Evolutionary conservation across 1,140 invertebrate genomes (phyloP).

Genomic region (Bombus waltoni): DNA sequence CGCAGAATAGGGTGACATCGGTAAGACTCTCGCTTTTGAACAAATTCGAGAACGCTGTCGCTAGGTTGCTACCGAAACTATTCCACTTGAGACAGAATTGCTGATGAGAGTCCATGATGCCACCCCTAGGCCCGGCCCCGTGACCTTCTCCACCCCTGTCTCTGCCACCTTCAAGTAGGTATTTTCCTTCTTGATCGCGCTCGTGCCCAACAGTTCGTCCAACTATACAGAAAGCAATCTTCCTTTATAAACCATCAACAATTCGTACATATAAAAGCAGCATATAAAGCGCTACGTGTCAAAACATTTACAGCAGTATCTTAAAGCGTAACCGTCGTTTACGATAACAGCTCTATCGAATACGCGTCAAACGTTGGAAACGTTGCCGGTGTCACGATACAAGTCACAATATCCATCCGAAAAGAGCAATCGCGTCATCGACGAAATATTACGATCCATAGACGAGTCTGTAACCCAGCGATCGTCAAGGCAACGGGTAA

Average conservation of each 20-base stretch:
- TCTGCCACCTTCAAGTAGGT: slow-evolving; percentile 74
- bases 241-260: background rate
- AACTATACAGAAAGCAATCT: slow-evolving; percentile 69
- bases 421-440: background rate
- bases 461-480: background rate
- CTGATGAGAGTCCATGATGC: slow-evolving; percentile 91
- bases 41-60: slow-evolving; percentile 93
- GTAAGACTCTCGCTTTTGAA: slow-evolving; percentile 95
- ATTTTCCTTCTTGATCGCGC: slow-evolving; percentile 77
- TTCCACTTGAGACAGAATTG: slow-evolving; percentile 96
- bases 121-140: slow-evolving; percentile 77
- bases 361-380: background rate
- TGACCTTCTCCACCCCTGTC: slow-evolving; percentile 78
- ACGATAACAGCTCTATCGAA: background rate
- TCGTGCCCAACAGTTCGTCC: slow-evolving; percentile 79
- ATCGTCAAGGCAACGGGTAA: background rate
- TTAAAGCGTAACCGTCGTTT: background rate
- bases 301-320: background rate
- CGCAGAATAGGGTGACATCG: slow-evolving; percentile 94
- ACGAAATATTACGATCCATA: background rate
- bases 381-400: background rate
- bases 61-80: slow-evolving; percentile 94
- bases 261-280: background rate
- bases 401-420: background rate
- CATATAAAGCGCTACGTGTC: background rate